Evolutionary conservation across 2,888 invertebrate genomes (phyloP).

Genomic region (Scrobipalpa costella): DNA sequence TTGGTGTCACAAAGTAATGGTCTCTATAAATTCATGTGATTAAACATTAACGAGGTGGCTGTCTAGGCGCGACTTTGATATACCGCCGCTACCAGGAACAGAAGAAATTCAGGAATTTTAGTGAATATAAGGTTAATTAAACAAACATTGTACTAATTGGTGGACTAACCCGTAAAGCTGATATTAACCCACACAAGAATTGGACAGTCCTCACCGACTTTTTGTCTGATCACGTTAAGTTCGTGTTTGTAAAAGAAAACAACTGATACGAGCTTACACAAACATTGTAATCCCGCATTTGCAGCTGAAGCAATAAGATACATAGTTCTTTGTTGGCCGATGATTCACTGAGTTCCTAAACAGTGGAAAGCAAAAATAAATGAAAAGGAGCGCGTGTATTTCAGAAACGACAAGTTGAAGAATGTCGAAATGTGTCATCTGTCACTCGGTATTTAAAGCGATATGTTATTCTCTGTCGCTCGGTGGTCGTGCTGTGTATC

Average conservation of each 20-base stretch:
- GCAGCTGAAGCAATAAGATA: slow-evolving; percentile 41
- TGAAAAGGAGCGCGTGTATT: slow-evolving; percentile 65
- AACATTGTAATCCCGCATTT: slow-evolving; percentile 40
- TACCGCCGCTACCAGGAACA: slow-evolving; percentile 18
- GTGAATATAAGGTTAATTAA: slow-evolving; percentile 27
- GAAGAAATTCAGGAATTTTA: slow-evolving; percentile 28
- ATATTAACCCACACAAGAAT: slow-evolving; percentile 59
- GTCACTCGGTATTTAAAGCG: slow-evolving; percentile 79
- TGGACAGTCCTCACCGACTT: slow-evolving; percentile 54
- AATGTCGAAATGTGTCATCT: slow-evolving; percentile 81
- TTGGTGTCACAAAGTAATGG: slow-evolving; percentile 58
- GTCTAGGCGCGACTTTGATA: slow-evolving; percentile 29
- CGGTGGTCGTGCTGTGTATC: slow-evolving; percentile 57
- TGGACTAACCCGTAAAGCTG: slow-evolving; percentile 57
- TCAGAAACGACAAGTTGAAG: slow-evolving; percentile 79
- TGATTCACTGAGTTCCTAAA: slow-evolving; percentile 45
- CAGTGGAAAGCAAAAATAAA: slow-evolving; percentile 62
- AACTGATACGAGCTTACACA: slow-evolving; percentile 30
- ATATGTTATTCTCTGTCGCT: slow-evolving; percentile 77
- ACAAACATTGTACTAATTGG: slow-evolving; percentile 46
- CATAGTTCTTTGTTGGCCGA: slow-evolving; percentile 38
- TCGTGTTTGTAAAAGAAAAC: slow-evolving; percentile 51
- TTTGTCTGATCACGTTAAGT: slow-evolving; percentile 66
- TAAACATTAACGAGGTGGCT: slow-evolving; percentile 42
- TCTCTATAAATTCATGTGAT: slow-evolving; percentile 63